phyloP scores from a whole-genome alignment of 2,888 invertebrate genomes.

The Ecdyonurus torrentis region DNA sequence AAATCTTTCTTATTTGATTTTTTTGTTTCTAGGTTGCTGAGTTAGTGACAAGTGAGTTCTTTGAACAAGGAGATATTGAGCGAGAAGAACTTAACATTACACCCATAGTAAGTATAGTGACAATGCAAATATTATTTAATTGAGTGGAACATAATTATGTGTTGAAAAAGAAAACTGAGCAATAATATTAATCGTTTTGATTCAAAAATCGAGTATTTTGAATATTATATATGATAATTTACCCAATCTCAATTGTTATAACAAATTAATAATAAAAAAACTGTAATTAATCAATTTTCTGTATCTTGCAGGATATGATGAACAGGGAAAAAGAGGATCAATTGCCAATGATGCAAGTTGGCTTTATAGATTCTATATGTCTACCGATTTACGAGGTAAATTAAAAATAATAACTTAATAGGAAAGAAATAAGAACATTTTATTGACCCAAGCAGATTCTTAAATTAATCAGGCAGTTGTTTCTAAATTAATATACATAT shows the following conservation, averaged over 20 bases:
- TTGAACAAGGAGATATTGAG: constrained; percentile 85
- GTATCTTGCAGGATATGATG: constrained; percentile 66
- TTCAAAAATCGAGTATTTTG: no score
- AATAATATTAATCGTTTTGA: no score
- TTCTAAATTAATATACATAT: no score
- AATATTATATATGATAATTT: constrained; percentile 2
- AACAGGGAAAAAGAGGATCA: constrained; percentile 88
- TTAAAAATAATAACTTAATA: constrained; percentile 10
- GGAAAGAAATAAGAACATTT: background rate
- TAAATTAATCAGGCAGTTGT: no score
- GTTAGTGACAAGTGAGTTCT: constrained; percentile 81
- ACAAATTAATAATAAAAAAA: background rate
- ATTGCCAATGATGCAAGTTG: constrained; percentile 88
- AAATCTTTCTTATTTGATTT: no score
- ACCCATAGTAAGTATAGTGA: constrained; percentile 62
- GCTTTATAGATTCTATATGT: constrained; percentile 89
- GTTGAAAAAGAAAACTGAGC: background rate
- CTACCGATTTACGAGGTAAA: constrained; percentile 82
- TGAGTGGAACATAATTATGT: background rate
- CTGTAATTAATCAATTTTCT: constrained; percentile 12
- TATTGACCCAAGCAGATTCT: no score
- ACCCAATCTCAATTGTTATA: background rate
- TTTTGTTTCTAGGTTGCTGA: constrained; percentile 45
- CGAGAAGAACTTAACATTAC: constrained; percentile 75
- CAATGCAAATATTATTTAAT: background rate